A percentile compares a stretch with the other conserved stretches of the same genome.
These are phyloP conservation scores for Callorhinus ursinus DNA, from an alignment of 2,113 vertebrate genomes.

Conservation along the genomic window DNA sequence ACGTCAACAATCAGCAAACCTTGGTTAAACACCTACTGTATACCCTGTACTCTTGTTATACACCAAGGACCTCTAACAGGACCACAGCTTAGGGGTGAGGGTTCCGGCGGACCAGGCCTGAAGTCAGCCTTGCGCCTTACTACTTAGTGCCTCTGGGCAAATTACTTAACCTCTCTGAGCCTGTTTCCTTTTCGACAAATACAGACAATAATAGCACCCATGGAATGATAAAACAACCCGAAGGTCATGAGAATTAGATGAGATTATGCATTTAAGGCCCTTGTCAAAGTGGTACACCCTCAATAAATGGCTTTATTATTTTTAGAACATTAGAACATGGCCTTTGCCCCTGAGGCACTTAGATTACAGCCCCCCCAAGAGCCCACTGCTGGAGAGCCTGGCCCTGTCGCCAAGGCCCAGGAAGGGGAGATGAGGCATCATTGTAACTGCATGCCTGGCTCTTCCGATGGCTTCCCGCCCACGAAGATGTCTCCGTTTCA, in stretches of 20 bases:
- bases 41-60: background rate
- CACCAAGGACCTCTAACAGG: background rate
- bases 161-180: background rate
- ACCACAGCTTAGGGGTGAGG: background rate
- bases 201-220: background rate
- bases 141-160: background rate
- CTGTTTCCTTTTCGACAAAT: background rate
- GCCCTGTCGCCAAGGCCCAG: background rate
- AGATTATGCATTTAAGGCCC: background rate
- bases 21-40: background rate
- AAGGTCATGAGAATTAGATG: background rate
- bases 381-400: background rate
- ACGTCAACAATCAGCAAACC: background rate
- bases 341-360: background rate
- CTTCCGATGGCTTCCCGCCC: background rate
- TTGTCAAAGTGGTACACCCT: background rate
- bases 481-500: background rate
- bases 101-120: background rate
- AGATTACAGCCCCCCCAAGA: background rate
- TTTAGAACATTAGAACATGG: background rate
- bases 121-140: background rate
- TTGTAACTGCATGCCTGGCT: accelerated
- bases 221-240: background rate
- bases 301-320: background rate
- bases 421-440: background rate